Percentiles rank a stretch among this genome's conserved stretches.
These are phyloP conservation scores for Galerucella calmariensis DNA, from an alignment of 2,888 invertebrate species.

Conservation along the genomic window DNA sequence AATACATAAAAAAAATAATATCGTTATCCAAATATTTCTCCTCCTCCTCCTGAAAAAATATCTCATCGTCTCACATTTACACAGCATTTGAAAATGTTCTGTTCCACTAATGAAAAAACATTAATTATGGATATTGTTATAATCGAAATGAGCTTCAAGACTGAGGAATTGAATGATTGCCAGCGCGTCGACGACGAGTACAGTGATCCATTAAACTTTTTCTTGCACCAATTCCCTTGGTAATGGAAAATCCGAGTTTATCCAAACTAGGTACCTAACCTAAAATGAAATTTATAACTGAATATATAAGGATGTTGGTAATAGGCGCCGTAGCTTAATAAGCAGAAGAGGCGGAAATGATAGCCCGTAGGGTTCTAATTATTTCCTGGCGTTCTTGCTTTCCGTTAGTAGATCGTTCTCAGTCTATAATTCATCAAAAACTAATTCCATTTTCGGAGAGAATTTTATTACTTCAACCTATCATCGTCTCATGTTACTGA, in stretches of 20 bases:
- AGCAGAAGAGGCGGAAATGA: constrained; percentile 61
- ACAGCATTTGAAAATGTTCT: no score
- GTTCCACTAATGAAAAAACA: not conserved
- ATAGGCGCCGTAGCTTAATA: constrained; percentile 56
- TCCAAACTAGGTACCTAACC: constrained; percentile 26
- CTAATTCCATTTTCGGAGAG: constrained; percentile 42
- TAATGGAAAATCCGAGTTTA: constrained; percentile 29
- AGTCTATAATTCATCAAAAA: constrained; percentile 43
- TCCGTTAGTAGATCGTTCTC: constrained; percentile 45
- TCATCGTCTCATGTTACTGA: constrained; percentile 20
- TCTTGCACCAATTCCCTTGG: constrained; percentile 23
- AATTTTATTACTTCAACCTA: constrained; percentile 31
- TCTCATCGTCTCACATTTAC: no score
- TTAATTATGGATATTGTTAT: not conserved
- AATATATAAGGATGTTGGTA: constrained; percentile 49
- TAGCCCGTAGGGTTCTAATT: constrained; percentile 61
- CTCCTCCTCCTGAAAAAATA: no score
- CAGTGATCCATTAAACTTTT: constrained; percentile 18
- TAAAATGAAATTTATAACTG: constrained; percentile 49
- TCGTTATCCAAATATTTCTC: no score
- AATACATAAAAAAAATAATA: no score
- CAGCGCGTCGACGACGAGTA: not conserved
- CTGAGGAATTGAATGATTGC: not conserved
- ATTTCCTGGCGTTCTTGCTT: constrained; percentile 56
- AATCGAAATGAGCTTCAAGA: not conserved